Evolutionary conservation across 1,140 invertebrate genomes (phyloP).

Genomic region (Ptiloglossa arizonensis): DNA sequence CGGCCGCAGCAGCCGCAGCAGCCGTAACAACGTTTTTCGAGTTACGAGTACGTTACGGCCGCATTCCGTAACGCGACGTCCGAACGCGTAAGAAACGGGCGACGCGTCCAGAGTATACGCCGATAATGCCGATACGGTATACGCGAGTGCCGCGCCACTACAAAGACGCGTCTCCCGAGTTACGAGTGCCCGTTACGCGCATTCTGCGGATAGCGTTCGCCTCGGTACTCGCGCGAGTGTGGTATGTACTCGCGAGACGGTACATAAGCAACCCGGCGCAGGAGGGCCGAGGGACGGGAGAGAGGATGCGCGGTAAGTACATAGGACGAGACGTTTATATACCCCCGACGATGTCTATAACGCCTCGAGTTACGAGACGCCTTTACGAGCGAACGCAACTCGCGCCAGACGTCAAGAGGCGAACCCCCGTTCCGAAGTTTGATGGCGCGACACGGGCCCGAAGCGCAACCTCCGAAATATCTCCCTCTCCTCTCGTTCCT

Average conservation of each 20-base stretch:
- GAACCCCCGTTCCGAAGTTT: constrained; percentile 71
- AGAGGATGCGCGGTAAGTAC: constrained; percentile 73
- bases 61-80: constrained; percentile 33
- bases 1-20: neutral
- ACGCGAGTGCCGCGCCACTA: constrained; percentile 29
- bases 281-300: constrained; percentile 1
- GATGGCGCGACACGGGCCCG: constrained; percentile 62
- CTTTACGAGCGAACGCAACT: constrained; percentile 81
- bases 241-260: constrained; percentile 22
- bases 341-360: constrained; percentile 82
- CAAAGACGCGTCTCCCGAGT: constrained; percentile 46
- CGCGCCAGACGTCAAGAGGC: constrained; percentile 78
- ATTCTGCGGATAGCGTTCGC: constrained; percentile 33
- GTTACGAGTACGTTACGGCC: constrained; percentile 22
- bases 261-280: neutral
- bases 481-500: constrained; percentile 44
- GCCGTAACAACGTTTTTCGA: constrained; percentile 25
- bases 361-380: constrained; percentile 82
- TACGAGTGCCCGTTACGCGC: constrained; percentile 43
- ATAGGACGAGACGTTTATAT: constrained; percentile 83
- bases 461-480: constrained; percentile 72
- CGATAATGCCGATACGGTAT: constrained; percentile 34
- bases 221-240: neutral
- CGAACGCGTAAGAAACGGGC: constrained; percentile 24
- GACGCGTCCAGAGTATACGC: neutral